Evolutionary conservation across 2,797 vertebrate genomes (phyloP).

Genomic region (Danio albolineatus): DNA sequence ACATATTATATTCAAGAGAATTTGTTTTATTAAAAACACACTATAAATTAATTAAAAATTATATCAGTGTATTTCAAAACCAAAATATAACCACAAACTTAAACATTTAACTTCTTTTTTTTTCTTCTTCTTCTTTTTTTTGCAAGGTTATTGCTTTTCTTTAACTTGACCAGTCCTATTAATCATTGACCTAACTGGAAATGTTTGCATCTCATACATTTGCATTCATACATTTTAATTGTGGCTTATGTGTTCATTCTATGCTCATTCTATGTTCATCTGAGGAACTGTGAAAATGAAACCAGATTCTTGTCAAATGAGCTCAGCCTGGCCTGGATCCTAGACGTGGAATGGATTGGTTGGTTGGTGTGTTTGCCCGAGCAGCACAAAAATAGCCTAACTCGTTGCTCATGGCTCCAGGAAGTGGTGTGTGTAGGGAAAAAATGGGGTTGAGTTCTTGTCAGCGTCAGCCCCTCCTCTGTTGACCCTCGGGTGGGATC

Average conservation of each 20-base stretch:
- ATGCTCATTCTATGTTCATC: too few relatives aligned
- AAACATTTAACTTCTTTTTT: neutral
- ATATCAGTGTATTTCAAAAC: neutral
- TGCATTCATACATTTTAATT: neutral
- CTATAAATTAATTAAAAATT: too few relatives aligned
- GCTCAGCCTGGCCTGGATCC: constrained; percentile 73
- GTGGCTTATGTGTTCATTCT: neutral
- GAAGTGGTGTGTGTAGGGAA: constrained; percentile 34
- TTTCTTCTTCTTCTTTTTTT: too few relatives aligned
- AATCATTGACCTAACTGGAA: neutral
- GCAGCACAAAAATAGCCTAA: constrained; percentile 52
- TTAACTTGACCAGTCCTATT: neutral
- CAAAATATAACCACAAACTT: too few relatives aligned
- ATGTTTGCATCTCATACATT: neutral
- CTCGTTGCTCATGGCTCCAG: constrained; percentile 39
- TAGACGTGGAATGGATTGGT: constrained; percentile 76
- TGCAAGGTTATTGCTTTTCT: neutral
- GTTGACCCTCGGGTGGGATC: neutral
- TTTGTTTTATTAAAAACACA: too few relatives aligned
- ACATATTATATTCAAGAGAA: neutral
- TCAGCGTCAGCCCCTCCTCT: constrained; percentile 14
- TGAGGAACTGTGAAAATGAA: constrained; percentile 68
- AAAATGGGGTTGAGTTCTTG: neutral
- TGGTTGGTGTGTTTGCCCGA: constrained; percentile 67
- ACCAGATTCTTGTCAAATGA: constrained; percentile 75